Base-by-base conservation (phyloP, 2,888 invertebrate genomes). In the Cremastinae sp. region DNA sequence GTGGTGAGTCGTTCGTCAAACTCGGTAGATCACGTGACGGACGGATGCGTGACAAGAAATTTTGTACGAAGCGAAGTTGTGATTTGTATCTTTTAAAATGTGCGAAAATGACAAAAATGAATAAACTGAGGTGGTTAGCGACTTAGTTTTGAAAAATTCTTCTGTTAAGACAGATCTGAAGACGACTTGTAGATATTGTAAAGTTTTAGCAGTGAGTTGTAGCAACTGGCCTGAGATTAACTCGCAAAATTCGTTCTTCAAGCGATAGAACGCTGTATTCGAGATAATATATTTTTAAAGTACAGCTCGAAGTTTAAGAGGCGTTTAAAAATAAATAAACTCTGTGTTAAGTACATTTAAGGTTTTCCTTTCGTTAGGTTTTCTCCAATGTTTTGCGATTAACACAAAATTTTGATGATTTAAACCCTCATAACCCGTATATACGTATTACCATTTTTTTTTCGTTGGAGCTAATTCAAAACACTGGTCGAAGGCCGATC, bases 1-100 rank as follows among this genome's bases (percentile, higher is more conserved):
- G 38, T 61, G 38, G 51, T 38, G 51, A 45, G 20, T 54, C 66
- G 70, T 70, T 71, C 70, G 64, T 49, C 53, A 61, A 51, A 49
- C 56, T 62, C 43, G 45, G 47, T n/a, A 43, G 61, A 78, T 75
- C 70, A 71, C 78, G 71, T 71, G 74, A 73, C 84, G 85, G 84
- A 84, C 84, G 84, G 83, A 85, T 83, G 81, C 58, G 73, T 70
- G 74, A 77, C 66, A 38, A 64, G 51, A 69, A 61, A 78, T 72
- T 81, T 69, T 79, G 77, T 71, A 58, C 43, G 75, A 83, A 82
- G 82, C 81, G 78, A 81, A 18, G 22, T 64, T 38, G 49, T 7
- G 36, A 36, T 28, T 28, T 28, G 2, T 28, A 28, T 28, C 28
- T 28, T 28, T 2, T 5, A 28, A 28, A 28, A 28, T 5, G 28